Evolutionary conservation across 2,797 vertebrate species (phyloP), one percentile per base, ranked within the genome.

Genomic region (Cirrhinus mrigala): DNA sequence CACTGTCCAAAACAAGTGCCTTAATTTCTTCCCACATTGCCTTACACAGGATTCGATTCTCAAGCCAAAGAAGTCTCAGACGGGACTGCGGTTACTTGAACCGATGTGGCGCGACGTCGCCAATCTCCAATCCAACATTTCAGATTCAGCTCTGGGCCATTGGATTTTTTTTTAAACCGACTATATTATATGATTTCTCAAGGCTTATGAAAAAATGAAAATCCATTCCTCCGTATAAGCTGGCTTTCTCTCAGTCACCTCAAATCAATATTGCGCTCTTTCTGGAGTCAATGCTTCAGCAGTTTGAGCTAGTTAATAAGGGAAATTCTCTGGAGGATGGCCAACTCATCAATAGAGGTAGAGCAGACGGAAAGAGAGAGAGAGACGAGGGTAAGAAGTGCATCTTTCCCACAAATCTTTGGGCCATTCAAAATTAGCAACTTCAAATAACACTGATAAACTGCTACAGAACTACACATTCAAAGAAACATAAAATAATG

Each of bases 261-360:
- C 58, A 29, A 56, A 88, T 89, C 90, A 86, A 87, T 89, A 86
- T 33, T 56, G 46, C 27, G 77, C 84, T 89, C 84, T 89, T 90
- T 90, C 76, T 79, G 52, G 58, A 88, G 82, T 81, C 79, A 60
- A 77, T 87, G 80, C 80, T 82, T 87, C 86, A 50, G 69, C 74
- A 76, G 81, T 81, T 73, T 7, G 27, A 74, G 85, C 84, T 79
- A 77, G 87, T 88, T 90, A 88, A 86, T 89, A 86, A 85, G 81
- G 75, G 83, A 73, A 79, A 73, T 81, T 69, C 86, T 85, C 81
- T 62, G 81, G 82, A 75, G 87, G 68, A 58, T 62, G 8, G 79
- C 68, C 64, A 79, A 81, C 60, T 85, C 44, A 74, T 85, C 85
- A 85, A 85, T 77, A 86, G 37, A 52, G 68, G 71, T 52, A 75